A percentile compares a stretch with the other conserved stretches of the same genome.
These are phyloP conservation scores for Hucho hucho DNA, from an alignment of 2,113 vertebrate genomes.

Conservation along the genomic window DNA sequence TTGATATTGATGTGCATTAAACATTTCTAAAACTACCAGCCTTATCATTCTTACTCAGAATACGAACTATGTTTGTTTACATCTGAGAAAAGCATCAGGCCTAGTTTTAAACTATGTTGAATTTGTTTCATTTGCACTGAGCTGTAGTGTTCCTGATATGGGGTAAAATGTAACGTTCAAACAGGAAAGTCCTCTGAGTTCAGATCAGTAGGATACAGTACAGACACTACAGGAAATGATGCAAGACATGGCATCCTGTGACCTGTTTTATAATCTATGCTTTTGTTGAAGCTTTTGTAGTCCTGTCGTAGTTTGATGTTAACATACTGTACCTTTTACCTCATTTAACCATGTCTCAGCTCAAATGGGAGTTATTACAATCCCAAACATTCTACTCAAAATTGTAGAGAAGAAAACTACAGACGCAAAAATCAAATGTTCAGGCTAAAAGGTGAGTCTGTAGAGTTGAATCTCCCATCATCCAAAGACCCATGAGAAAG, in stretches of 20 bases:
- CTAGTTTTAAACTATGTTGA: too few relatives aligned
- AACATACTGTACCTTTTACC: background rate
- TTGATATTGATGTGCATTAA: too few relatives aligned
- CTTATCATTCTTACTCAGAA: too few relatives aligned
- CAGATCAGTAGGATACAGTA: background rate
- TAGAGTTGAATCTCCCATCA: slow-evolving; percentile 24
- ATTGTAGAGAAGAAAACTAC: background rate
- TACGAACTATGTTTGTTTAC: too few relatives aligned
- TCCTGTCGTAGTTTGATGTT: background rate
- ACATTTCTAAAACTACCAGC: too few relatives aligned
- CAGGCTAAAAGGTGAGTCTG: slow-evolving; percentile 61
- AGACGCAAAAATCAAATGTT: slow-evolving; percentile 50
- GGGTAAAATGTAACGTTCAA: too few relatives aligned
- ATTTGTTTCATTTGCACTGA: too few relatives aligned
- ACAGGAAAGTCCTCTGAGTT: slow-evolving; percentile 21
- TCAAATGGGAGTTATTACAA: background rate
- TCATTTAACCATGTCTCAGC: background rate
- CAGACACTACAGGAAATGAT: slow-evolving; percentile 17
- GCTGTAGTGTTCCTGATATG: too few relatives aligned
- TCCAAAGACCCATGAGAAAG: slow-evolving; percentile 48
- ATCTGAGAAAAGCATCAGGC: too few relatives aligned
- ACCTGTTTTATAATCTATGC: background rate
- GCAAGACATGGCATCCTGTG: slow-evolving; percentile 1
- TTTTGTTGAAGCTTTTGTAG: slow-evolving; percentile 14
- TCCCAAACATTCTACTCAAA: background rate